A percentile compares a stretch with the other conserved stretches of the same genome.
Conservation (phyloP, 2,888 invertebrate species). For the Candidula unifasciata region DNA sequence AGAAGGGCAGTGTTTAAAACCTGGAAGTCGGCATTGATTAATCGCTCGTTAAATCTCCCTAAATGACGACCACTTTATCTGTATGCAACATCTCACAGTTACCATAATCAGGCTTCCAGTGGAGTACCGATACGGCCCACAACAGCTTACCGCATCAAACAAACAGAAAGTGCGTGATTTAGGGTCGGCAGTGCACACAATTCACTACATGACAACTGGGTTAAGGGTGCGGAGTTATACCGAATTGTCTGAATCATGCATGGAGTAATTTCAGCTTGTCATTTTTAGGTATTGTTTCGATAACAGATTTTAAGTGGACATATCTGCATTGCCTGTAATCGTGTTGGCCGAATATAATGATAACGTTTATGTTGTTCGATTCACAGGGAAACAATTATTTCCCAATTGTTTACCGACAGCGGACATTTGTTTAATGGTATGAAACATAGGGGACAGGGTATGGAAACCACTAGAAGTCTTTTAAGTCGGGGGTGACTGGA, state of each 20-base stretch:
- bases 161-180: conserved; percentile 20
- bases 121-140: background rate
- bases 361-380: background rate
- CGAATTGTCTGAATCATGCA: background rate
- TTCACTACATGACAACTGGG: background rate
- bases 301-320: conserved; percentile 5
- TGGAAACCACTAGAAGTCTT: background rate
- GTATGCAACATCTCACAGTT: background rate
- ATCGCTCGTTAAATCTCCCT: conserved; percentile 24
- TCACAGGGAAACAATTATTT: background rate
- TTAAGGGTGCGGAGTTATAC: background rate
- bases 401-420: background rate
- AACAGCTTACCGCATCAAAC: background rate
- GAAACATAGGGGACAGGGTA: background rate
- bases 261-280: background rate
- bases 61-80: conserved; percentile 33
- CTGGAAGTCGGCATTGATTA: conserved; percentile 2
- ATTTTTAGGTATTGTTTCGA: background rate
- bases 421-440: background rate
- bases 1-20: background rate
- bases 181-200: background rate
- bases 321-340: conserved; percentile 15
- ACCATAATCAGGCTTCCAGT: background rate
- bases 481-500: background rate
- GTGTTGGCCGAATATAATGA: background rate